Evolutionary conservation across 2,797 vertebrate species (phyloP), one percentile per base, ranked within the genome.

Genomic region (Poecilia picta): DNA sequence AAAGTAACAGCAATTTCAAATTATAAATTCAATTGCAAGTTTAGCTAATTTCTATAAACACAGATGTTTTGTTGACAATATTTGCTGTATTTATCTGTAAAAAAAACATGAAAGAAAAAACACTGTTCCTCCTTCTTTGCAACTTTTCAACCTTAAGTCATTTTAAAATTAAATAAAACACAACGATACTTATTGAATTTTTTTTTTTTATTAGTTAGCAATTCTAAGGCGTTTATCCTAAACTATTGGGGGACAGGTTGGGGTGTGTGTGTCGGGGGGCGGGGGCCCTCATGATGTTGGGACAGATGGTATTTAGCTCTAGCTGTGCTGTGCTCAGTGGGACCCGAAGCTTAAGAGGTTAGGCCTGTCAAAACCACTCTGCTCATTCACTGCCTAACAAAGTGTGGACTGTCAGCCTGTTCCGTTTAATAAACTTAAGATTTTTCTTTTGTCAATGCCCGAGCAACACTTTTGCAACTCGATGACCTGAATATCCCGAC

Each of bases 321-420:
- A 94, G 95, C 96, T 98, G 97, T 93, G 97, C 98, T 94, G 97
- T 94, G 97, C 98, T 96, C 98, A 97, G 98, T 97, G 96, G 97
- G 98, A 95, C 96, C 95, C 93, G 93, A 96, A 95, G 97, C 97
- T 98, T 97, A 97, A 96, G 97, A 97, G 97, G 97, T 97, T 98
- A 97, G 97, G 95, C 96, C 97, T 98, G 97, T 98, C 98, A 98
- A 96, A 98, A 97, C 96, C 96, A 97, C 96, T 98, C 96, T 97
- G 97, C 96, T 97, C 97, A 97, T 96, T 97, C 95, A 97, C 94
- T 96, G 96, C 97, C 96, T 97, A 97, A 97, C 96, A 97, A 97
- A 97, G 96, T 97, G 95, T 91, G 94, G 95, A 92, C 95, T 94
- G 97, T 96, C 97, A 95, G 96, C 93, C 96, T 95, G 95, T 95